Conservation (phyloP, 2,888 invertebrate species). For the Troides helena region DNA sequence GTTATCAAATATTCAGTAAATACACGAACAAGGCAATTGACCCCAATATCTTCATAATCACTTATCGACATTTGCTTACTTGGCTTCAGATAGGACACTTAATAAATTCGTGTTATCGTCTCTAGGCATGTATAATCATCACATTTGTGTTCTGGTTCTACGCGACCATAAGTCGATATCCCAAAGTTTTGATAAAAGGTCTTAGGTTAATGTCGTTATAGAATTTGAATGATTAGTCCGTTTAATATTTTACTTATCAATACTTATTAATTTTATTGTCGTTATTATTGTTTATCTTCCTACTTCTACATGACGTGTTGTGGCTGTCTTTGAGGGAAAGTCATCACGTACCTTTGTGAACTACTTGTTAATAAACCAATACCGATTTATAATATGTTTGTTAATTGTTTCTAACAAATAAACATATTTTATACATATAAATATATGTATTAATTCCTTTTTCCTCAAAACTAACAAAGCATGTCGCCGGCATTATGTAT, state of each 20-base stretch:
- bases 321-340: too few species aligned
- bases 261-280: too few species aligned
- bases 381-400: too few species aligned
- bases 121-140: neutral
- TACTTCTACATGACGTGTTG: too few species aligned
- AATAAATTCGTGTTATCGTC: constrained; percentile 36
- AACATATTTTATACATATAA: neutral
- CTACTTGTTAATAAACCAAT: too few species aligned
- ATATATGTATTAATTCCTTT: neutral
- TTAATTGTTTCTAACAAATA: too few species aligned
- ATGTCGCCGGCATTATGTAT: neutral
- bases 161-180: neutral
- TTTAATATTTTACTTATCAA: too few species aligned
- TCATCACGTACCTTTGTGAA: too few species aligned
- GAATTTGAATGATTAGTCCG: too few species aligned
- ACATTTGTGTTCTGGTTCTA: constrained; percentile 5
- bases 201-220: neutral
- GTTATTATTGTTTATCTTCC: too few species aligned
- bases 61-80: constrained; percentile 40
- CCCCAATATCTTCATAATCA: constrained; percentile 64
- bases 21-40: constrained; percentile 58
- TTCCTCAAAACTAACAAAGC: neutral
- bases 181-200: neutral
- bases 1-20: constrained; percentile 65
- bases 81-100: constrained; percentile 34